These are phyloP conservation scores for Periophthalmodon schlosseri DNA, from an alignment of 2,113 vertebrate genomes.

Conservation along the genomic window DNA sequence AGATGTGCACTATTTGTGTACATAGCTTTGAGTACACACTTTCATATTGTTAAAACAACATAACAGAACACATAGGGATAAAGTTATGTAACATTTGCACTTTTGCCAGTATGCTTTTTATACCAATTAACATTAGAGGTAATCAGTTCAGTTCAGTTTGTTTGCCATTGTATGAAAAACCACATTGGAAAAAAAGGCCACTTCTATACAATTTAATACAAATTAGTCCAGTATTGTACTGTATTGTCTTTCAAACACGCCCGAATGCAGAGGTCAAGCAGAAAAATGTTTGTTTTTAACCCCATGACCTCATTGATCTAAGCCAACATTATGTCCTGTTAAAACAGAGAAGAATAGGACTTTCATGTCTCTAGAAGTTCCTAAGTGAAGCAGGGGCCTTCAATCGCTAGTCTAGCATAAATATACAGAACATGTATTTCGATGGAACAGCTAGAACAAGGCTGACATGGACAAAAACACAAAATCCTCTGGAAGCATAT, in stretches of 20 bases:
- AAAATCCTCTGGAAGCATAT: not conserved
- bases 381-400: constrained; percentile 5
- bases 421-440: not conserved
- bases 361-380: not conserved
- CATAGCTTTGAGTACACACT: not conserved
- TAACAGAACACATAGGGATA: not conserved
- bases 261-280: not conserved
- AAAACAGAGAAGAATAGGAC: not conserved
- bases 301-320: not conserved
- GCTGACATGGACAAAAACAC: constrained; percentile 4
- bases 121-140: too few species aligned
- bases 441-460: not conserved
- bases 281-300: not conserved
- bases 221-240: not conserved
- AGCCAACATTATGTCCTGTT: not conserved
- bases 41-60: not conserved
- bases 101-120: too few species aligned
- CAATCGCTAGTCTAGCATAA: not conserved
- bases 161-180: not conserved
- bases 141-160: too few species aligned
- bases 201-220: not conserved
- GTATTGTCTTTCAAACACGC: not conserved
- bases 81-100: too few species aligned
- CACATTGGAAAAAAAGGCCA: too few species aligned
- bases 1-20: not conserved